Percentiles rank a stretch among this genome's conserved stretches.
Conservation (phyloP, 2,113 vertebrate genomes). For the Neogobius melanostomus region DNA sequence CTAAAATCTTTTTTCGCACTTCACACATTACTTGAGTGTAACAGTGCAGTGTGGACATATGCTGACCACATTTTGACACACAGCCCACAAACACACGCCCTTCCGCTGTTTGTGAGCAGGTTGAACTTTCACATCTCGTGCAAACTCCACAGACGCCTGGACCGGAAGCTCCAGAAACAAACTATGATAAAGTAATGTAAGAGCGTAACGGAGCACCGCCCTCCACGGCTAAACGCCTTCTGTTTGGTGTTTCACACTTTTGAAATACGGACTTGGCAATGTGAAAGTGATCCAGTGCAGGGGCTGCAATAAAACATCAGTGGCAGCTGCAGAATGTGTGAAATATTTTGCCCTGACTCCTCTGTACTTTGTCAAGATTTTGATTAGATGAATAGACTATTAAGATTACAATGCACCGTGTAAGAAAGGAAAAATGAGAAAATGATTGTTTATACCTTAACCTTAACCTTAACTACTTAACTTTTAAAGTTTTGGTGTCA, state of each 20-base stretch:
- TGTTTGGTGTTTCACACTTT: not conserved
- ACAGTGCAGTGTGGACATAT: constrained; percentile 6
- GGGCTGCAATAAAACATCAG: constrained; percentile 28
- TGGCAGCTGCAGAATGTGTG: constrained; percentile 29
- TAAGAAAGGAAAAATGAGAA: not conserved
- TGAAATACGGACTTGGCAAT: constrained; percentile 22
- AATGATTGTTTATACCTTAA: too few relatives aligned
- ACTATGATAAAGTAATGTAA: constrained; percentile 6
- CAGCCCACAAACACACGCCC: constrained; percentile 37
- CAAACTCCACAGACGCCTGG: too few relatives aligned
- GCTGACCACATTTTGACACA: constrained; percentile 28
- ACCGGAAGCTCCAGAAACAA: constrained; percentile 54
- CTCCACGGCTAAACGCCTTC: not conserved
- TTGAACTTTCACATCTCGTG: constrained; percentile 57
- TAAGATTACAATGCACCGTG: not conserved
- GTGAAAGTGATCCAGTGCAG: constrained; percentile 12
- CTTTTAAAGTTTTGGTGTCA: too few relatives aligned
- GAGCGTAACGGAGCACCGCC: too few relatives aligned
- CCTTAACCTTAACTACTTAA: too few relatives aligned
- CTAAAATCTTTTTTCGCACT: too few relatives aligned
- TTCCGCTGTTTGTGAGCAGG: constrained; percentile 64
- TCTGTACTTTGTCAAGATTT: not conserved
- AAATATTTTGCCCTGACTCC: constrained; percentile 8
- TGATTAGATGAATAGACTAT: not conserved
- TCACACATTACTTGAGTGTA: too few relatives aligned